These are phyloP conservation scores for Axinella damicornis DNA, from an alignment of 37 sponge, comb jelly and placozoan genomes.

Conservation along the genomic window DNA sequence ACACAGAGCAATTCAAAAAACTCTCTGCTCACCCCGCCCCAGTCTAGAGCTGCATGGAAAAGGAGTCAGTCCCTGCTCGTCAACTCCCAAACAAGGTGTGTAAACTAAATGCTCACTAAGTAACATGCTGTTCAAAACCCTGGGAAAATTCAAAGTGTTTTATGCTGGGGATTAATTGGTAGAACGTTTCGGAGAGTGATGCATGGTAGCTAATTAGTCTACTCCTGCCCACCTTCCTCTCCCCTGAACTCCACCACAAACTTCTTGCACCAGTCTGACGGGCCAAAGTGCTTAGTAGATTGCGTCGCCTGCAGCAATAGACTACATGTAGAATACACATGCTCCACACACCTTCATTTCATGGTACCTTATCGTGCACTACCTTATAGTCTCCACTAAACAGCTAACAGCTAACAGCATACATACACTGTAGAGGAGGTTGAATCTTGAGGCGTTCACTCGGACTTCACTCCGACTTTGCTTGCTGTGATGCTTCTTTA, in stretches of 20 bases:
- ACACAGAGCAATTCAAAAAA: constrained; percentile 75
- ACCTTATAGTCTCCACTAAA: no score
- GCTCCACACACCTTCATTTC: no score
- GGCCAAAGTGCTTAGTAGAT: constrained; percentile 41
- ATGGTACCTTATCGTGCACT: no score
- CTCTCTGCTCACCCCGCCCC: constrained; percentile 90
- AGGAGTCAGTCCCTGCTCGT: no score
- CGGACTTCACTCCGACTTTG: constrained; percentile 21
- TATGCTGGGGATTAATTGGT: no score
- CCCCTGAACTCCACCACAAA: constrained; percentile 70
- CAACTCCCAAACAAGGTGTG: no score
- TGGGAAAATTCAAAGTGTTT: no score
- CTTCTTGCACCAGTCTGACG: constrained; percentile 75
- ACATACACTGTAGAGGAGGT: constrained; percentile 78
- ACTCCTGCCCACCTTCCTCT: constrained; percentile 69
- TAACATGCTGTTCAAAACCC: no score
- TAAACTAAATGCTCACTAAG: no score
- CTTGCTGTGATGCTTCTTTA: constrained; percentile 44
- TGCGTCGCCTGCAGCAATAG: constrained; percentile 54
- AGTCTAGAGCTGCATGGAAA: constrained; percentile 71
- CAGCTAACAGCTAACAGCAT: neutral
- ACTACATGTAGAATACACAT: no score
- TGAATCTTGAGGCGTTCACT: constrained; percentile 37
- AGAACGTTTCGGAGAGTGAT: no score
- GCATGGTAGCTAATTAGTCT: no score